These are phyloP conservation scores for Leucoptera coffeella DNA, from an alignment of 2,888 invertebrate genomes.

Conservation along the genomic window DNA sequence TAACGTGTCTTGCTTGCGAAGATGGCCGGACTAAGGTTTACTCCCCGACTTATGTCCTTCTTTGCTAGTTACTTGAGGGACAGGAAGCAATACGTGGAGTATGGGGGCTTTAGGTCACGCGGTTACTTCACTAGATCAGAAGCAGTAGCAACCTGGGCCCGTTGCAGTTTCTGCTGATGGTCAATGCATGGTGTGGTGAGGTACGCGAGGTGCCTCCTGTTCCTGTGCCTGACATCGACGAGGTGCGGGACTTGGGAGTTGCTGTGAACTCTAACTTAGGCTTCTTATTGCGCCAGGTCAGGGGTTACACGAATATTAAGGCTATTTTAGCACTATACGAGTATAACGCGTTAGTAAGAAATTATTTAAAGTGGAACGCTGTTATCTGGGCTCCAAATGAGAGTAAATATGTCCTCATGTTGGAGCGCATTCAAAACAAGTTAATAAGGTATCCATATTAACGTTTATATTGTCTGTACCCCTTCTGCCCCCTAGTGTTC, in stretches of 20 bases:
- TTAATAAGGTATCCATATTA: constrained; percentile 1
- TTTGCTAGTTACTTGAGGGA: constrained; percentile 2
- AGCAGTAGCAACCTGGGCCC: background rate
- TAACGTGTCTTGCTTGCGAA: constrained; percentile 3
- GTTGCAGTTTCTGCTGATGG: background rate
- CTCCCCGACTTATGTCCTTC: constrained; percentile 2
- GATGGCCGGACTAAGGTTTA: constrained; percentile 1
- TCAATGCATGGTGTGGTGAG: background rate
- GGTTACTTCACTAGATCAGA: background rate
- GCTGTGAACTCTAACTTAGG: background rate
- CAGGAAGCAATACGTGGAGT: constrained; percentile 1
- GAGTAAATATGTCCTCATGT: no score
- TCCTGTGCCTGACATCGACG: background rate
- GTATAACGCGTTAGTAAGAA: constrained; percentile 6
- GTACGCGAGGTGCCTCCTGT: background rate
- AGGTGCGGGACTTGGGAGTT: background rate
- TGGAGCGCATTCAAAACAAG: constrained; percentile 2
- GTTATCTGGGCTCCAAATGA: constrained; percentile 6
- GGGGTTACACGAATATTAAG: constrained; percentile 3
- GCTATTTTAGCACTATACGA: constrained; percentile 3
- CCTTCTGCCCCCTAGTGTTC: no score
- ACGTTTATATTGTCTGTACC: no score
- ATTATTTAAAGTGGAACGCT: constrained; percentile 5
- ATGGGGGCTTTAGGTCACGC: background rate
- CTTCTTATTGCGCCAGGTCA: constrained; percentile 1